These are phyloP conservation scores for Drosophila lacteicornis DNA, from an alignment of 1,140 invertebrate species.

Conservation along the genomic window DNA sequence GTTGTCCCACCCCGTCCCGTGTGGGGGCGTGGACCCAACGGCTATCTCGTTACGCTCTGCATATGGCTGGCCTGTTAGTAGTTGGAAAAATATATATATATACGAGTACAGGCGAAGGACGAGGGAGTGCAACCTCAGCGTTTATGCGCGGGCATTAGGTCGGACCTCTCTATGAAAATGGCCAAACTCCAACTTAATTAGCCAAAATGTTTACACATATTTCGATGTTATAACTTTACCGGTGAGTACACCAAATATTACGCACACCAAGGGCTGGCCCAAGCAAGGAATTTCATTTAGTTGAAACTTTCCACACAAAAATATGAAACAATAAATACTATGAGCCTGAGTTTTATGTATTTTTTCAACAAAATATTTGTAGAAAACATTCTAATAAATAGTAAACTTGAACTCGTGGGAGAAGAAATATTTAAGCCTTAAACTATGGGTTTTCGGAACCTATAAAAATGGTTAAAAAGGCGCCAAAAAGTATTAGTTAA, in stretches of 20 bases:
- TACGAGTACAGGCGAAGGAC: not conserved
- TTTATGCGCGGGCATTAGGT: not conserved
- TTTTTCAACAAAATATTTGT: not conserved
- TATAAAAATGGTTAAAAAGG: not conserved
- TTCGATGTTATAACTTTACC: constrained; percentile 6
- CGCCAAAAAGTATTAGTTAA: too few species aligned
- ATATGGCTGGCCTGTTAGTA: constrained; percentile 14
- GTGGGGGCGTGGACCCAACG: constrained; percentile 8
- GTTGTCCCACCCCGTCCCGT: not conserved
- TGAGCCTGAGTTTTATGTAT: not conserved
- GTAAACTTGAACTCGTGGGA: not conserved
- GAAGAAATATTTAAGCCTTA: not conserved
- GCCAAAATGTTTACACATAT: constrained; percentile 10
- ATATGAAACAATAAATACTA: too few species aligned
- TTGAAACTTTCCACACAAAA: not conserved
- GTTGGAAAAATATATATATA: constrained; percentile 9
- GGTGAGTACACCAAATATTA: not conserved
- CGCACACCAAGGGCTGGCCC: constrained; percentile 1
- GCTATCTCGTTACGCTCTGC: constrained; percentile 35
- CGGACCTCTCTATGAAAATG: constrained; percentile 8
- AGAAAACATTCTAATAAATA: not conserved
- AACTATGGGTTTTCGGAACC: not conserved
- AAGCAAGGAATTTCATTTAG: not conserved
- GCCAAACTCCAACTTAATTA: constrained; percentile 18
- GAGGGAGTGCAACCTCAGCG: constrained; percentile 1